Evolutionary conservation across 2,113 vertebrate genomes (phyloP), one percentile per base, ranked within the genome.

Genomic region (Thunnus thynnus): DNA sequence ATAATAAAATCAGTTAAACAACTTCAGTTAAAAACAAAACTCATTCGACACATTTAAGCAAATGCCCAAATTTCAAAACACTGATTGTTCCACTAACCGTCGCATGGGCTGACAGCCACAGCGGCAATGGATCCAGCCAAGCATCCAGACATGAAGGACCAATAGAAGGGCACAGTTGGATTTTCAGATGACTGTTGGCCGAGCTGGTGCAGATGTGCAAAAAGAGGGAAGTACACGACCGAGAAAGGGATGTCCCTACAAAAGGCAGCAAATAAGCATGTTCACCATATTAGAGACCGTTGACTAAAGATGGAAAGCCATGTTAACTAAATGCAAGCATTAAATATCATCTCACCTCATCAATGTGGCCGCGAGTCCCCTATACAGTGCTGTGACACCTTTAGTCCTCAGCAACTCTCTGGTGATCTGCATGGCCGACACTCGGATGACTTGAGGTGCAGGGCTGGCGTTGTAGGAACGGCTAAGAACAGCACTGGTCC

Each of bases 221-320:
- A 96, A 55, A 96, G 90, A 9, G 96, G 96, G 47, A 96, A 96
- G 85, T 96, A 96, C 68, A 96, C 84, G 13, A 96, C 83, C 0
- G 96, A 96, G 84, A 96, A 96, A 0, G 96, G 96, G 60, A 96
- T 95, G 85, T 96, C 96, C 86, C 96, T 96, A 78, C 63, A 72
- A 9, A 55, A 73, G 20, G 30, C 1, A 76, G 66, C 1, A 70
- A 51, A 75, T 1, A 75, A 75, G 13, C 8, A 5, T 25, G 12
- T 79, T 61, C 3, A 16, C 8, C 3, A 16, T 1, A 52, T 3
- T 6, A 18, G 22, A 47, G 0, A n/a, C 13, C 0, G 2, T 2
- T 18, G 11, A 63, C 18, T 13, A 18, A 58, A 16, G 16, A 58
- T 22, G 10, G 13, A 22, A 52, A 71, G 22, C 4, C 44, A 22